Evolutionary conservation across 2,888 invertebrate genomes (phyloP), one percentile per base, ranked within the genome.

Genomic region (Xestia rhomboidea): DNA sequence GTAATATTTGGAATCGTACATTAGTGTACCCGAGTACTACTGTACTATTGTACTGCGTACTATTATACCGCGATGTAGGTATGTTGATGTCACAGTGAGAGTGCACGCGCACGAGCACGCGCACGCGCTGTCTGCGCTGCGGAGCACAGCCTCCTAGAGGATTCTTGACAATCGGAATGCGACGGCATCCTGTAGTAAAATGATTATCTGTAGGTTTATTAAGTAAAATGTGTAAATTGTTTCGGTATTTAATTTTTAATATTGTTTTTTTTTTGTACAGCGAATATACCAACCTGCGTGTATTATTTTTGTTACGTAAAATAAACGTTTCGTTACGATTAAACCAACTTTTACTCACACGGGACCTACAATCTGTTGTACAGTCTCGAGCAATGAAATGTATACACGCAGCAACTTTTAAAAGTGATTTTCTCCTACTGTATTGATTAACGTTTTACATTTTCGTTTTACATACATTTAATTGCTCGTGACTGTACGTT

Each of bases 261-360:
- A 64, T 41, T 51, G 72, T 83, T 73, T 60, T 21, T 72, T 73
- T 82, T 70, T 73, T 72, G 41, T 74, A 60, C 68, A 74, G 34
- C 34, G 18, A 79, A n/a, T 63, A 66, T 74, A 77, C 69, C 62
- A 72, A 74, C 72, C 68, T 80, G 68, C 77, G 74, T 75, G 80
- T 80, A 75, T 76, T 68, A 46, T 71, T 73, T 73, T 81, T 77
- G 24, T 84, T 73, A 64, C 68, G 51, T 77, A 57, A 75, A 86
- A 80, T 85, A 85, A 87, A 86, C 44, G 68, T 77, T 78, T 87
- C 62, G 62, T 69, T 64, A 78, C 68, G 51, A 76, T 64, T 68
- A 21, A 30, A 21, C 5, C 18, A 62, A 34, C 11, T 62, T 62
- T 30, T 34, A 62, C 10, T 62, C 2, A 34, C 21, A 62, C 5